Conservation (phyloP, 1,140 invertebrate species). For the Hylyphantes graminicola region DNA sequence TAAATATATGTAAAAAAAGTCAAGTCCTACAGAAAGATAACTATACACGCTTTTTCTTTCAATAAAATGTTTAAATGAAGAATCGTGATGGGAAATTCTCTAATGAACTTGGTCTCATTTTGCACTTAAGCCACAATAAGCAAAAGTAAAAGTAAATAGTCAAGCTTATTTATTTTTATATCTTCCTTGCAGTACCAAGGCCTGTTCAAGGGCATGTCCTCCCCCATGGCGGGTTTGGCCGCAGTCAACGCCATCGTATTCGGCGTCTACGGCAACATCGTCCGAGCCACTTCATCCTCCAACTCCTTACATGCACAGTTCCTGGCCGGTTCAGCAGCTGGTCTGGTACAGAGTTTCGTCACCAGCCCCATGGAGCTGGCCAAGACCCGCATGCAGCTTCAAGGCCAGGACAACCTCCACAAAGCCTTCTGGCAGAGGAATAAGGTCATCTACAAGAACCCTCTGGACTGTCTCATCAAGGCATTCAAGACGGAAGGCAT, state of each 20-base stretch:
- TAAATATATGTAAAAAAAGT: too few species aligned
- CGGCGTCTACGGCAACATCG: constrained; percentile 85
- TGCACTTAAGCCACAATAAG: not conserved
- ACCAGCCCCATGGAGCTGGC: constrained; percentile 87
- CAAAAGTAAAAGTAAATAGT: not conserved
- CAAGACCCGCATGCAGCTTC: constrained; percentile 83
- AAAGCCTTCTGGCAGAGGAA: constrained; percentile 34
- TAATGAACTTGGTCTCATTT: constrained; percentile 26
- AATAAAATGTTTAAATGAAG: too few species aligned
- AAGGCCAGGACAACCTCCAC: constrained; percentile 63
- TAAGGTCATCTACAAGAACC: constrained; percentile 68
- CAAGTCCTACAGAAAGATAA: too few species aligned
- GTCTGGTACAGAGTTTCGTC: constrained; percentile 81
- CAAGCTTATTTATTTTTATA: not conserved
- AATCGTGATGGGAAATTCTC: too few species aligned
- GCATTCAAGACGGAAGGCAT: constrained; percentile 77
- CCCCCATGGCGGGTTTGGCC: constrained; percentile 86
- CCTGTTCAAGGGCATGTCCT: constrained; percentile 85
- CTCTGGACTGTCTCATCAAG: constrained; percentile 75
- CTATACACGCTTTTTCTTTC: too few species aligned
- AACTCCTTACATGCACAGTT: constrained; percentile 75
- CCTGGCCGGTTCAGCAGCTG: constrained; percentile 75
- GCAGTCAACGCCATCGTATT: constrained; percentile 91
- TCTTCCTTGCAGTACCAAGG: constrained; percentile 70
- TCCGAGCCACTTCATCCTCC: constrained; percentile 72